Conservation (phyloP, 1,140 invertebrate genomes). For the Cotesia chilonis region DNA sequence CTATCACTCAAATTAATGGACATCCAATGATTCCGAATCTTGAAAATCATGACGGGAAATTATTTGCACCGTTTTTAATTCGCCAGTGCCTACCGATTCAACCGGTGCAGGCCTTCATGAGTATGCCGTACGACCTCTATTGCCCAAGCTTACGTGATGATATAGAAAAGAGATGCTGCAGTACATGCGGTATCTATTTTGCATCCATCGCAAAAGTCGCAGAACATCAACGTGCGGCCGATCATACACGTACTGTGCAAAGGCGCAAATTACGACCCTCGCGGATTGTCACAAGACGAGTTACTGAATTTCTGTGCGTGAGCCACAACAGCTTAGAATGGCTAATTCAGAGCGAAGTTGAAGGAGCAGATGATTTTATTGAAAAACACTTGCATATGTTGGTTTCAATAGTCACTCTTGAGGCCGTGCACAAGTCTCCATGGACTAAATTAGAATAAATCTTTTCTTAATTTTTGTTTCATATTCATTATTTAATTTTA, state of each 20-base stretch:
- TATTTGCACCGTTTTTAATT: slow-evolving; percentile 23
- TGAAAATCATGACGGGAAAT: slow-evolving; percentile 10
- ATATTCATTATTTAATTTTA: too few species aligned
- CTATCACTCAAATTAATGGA: too few species aligned
- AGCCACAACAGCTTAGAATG: neutral
- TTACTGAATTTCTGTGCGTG: too few species aligned
- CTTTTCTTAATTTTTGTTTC: neutral
- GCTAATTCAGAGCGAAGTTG: slow-evolving; percentile 24
- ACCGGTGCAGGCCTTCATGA: slow-evolving; percentile 29
- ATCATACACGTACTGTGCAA: neutral
- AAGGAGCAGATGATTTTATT: slow-evolving; percentile 31
- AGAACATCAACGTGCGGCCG: slow-evolving; percentile 7
- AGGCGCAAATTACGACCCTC: slow-evolving; percentile 23
- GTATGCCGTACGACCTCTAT: slow-evolving; percentile 29
- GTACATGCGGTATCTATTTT: slow-evolving; percentile 33
- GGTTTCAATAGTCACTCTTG: slow-evolving; percentile 28
- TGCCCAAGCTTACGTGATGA: slow-evolving; percentile 28
- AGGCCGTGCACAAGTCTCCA: neutral
- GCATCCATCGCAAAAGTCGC: slow-evolving; percentile 23
- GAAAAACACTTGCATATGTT: slow-evolving; percentile 22
- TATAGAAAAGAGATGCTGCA: slow-evolving; percentile 31
- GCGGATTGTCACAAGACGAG: slow-evolving; percentile 27
- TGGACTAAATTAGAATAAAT: slow-evolving; percentile 1
- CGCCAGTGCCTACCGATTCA: slow-evolving; percentile 28
- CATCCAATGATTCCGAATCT: neutral